These are phyloP conservation scores for Solea senegalensis DNA, from an alignment of 2,113 vertebrate species.

Conservation along the genomic window DNA sequence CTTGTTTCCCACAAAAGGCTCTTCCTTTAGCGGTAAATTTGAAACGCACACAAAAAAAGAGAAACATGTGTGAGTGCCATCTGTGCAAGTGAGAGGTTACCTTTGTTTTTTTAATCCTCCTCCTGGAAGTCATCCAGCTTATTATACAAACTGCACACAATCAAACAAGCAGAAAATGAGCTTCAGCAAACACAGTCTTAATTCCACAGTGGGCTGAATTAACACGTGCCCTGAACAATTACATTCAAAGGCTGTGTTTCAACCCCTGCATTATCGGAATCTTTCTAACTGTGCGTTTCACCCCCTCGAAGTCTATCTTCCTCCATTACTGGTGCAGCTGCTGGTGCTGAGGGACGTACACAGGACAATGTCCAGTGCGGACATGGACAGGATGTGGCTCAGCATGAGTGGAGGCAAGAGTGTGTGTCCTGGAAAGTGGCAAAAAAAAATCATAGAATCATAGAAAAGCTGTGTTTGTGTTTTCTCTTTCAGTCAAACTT, in stretches of 20 bases:
- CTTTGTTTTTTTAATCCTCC: slow-evolving; percentile 29
- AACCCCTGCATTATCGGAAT: slow-evolving; percentile 43
- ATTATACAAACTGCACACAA: slow-evolving; percentile 50
- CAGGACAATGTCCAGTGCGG: slow-evolving; percentile 43
- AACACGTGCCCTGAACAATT: slow-evolving; percentile 47
- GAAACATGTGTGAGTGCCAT: slow-evolving; percentile 63
- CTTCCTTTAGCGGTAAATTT: slow-evolving; percentile 82
- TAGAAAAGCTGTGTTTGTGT: neutral
- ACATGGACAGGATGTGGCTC: slow-evolving; percentile 33
- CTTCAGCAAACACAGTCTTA: slow-evolving; percentile 48
- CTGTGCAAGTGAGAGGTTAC: slow-evolving; percentile 48
- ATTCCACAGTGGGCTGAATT: slow-evolving; percentile 38
- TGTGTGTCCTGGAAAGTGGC: slow-evolving; percentile 60
- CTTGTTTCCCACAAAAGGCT: slow-evolving; percentile 84
- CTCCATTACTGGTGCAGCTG: slow-evolving; percentile 31
- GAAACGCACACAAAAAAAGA: slow-evolving; percentile 42
- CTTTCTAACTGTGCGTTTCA: slow-evolving; percentile 42
- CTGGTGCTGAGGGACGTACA: slow-evolving; percentile 10
- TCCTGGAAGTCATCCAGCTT: slow-evolving; percentile 52
- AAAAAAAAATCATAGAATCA: slow-evolving; percentile 57
- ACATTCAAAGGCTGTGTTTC: slow-evolving; percentile 30
- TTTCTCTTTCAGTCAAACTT: neutral
- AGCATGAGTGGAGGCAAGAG: slow-evolving; percentile 65
- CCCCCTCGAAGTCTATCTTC: slow-evolving; percentile 46
- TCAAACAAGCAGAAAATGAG: slow-evolving; percentile 49